These are phyloP conservation scores for Cephalopterus ornatus DNA, from an alignment of 2,113 vertebrate genomes.

Conservation along the genomic window DNA sequence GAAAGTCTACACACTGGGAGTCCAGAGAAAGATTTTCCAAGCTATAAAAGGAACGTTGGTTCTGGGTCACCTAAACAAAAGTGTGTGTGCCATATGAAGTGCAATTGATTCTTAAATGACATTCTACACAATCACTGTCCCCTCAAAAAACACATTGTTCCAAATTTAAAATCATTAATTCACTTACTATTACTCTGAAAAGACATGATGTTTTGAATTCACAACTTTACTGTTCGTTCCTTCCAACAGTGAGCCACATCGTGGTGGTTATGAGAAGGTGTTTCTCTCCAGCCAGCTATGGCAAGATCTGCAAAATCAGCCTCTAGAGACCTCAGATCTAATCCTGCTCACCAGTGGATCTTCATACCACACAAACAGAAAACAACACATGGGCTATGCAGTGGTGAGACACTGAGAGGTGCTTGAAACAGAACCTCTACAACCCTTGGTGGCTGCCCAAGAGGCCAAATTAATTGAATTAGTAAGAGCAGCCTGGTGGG, in stretches of 20 bases:
- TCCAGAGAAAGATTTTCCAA: neutral
- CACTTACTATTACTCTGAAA: neutral
- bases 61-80: neutral
- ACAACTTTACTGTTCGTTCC: neutral
- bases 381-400: neutral
- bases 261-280: neutral
- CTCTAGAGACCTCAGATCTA: neutral
- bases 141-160: rapidly evolving
- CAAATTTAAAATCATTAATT: neutral
- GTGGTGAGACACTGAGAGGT: neutral
- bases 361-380: neutral
- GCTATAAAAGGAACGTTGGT: neutral
- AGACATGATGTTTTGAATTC: neutral
- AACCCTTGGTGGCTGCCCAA: neutral
- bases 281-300: neutral
- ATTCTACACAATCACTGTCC: neutral
- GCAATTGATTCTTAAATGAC: neutral
- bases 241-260: neutral
- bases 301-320: neutral
- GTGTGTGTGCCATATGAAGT: neutral
- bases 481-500: neutral
- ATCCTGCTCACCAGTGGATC: neutral
- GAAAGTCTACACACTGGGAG: neutral
- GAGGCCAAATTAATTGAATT: neutral
- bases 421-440: neutral